Evolutionary conservation across 2,888 invertebrate species (phyloP).

Genomic region (Rhagophthalmus giganteus): DNA sequence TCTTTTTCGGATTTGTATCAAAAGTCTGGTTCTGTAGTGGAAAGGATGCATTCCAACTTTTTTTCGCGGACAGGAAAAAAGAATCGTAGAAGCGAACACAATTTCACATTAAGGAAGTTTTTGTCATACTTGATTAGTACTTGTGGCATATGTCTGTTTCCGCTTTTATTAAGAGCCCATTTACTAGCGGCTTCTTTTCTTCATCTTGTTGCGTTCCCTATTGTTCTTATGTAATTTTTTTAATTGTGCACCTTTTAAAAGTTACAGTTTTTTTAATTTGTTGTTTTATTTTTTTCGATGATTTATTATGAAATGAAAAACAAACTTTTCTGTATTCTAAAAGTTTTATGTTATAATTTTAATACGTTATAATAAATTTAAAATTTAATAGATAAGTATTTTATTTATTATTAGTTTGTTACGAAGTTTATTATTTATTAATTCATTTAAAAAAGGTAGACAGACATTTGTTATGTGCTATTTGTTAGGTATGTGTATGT

Average conservation of each 20-base stretch:
- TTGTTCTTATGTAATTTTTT: background rate
- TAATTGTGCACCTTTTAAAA: background rate
- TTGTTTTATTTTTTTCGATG: background rate
- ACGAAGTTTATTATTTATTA: no score
- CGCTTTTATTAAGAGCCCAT: constrained; percentile 6
- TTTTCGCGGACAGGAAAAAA: constrained; percentile 14
- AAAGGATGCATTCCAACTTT: constrained; percentile 3
- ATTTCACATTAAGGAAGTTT: constrained; percentile 24
- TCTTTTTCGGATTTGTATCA: no score
- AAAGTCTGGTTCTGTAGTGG: no score
- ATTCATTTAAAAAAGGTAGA: no score
- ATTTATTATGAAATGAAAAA: background rate
- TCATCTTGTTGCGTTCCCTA: background rate
- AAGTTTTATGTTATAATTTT: no score
- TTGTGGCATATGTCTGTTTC: constrained; percentile 24
- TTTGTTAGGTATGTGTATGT: no score
- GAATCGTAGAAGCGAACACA: constrained; percentile 14
- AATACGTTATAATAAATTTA: no score
- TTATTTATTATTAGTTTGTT: no score
- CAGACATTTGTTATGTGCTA: no score
- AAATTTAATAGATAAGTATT: no score
- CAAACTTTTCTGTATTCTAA: no score
- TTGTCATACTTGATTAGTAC: constrained; percentile 23
- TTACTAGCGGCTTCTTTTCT: background rate
- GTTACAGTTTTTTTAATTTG: background rate